These are phyloP conservation scores for Scaptomyza caliginosa DNA, from an alignment of 2,888 invertebrate species.

Conservation along the genomic window DNA sequence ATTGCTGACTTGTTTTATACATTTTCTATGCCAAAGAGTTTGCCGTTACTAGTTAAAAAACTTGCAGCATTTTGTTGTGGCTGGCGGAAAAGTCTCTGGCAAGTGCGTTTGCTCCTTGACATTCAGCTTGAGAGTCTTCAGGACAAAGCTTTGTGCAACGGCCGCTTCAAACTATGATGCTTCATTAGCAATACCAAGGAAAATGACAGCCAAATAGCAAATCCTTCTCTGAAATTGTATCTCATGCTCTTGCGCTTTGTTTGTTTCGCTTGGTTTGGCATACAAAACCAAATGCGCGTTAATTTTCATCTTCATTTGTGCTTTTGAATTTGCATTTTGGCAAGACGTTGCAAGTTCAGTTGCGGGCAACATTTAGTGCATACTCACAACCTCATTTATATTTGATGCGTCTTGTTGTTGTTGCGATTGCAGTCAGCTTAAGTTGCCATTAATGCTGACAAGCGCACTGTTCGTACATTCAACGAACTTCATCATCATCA, in stretches of 20 bases:
- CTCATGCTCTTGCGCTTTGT: conserved; percentile 21
- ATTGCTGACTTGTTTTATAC: conserved; percentile 22
- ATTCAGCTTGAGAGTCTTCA: conserved; percentile 15
- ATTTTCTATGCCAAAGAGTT: conserved; percentile 21
- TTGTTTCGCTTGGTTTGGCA: conserved; percentile 7
- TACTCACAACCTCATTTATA: conserved; percentile 44
- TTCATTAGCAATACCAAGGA: conserved; percentile 61
- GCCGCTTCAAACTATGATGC: conserved; percentile 25
- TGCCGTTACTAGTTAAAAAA: conserved; percentile 13
- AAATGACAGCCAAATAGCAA: conserved; percentile 24
- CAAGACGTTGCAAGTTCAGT: conserved; percentile 29
- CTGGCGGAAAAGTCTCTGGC: conserved; percentile 22
- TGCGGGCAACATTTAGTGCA: conserved; percentile 12
- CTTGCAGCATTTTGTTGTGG: conserved; percentile 30
- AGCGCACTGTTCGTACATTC: conserved; percentile 18
- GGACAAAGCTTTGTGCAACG: conserved; percentile 1
- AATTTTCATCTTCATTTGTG: conserved; percentile 56
- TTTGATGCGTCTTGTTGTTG: conserved; percentile 42
- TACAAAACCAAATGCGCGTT: conserved; percentile 45
- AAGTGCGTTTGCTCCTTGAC: conserved; percentile 32
- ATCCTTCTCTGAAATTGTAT: conserved; percentile 36
- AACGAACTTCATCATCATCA: conserved; percentile 21
- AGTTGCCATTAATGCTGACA: conserved; percentile 60
- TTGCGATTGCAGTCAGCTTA: conserved; percentile 52
- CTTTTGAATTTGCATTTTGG: conserved; percentile 54